Evolutionary conservation across 2,888 invertebrate species (phyloP).

Genomic region (Hypolimnas misippus): DNA sequence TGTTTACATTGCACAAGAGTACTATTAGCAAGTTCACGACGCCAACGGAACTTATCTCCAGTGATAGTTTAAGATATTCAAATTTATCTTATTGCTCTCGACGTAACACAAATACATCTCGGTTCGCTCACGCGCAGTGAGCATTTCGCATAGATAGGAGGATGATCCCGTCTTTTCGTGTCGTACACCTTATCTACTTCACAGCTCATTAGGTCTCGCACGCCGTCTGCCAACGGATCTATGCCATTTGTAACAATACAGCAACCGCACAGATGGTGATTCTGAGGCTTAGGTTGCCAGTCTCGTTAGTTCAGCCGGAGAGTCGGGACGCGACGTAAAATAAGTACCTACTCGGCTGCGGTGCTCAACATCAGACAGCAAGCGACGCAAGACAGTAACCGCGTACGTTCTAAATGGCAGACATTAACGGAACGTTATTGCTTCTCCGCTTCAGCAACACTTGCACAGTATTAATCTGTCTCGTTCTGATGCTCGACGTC

Average conservation of each 20-base stretch:
- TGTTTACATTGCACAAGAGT: not conserved
- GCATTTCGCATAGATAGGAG: constrained; percentile 69
- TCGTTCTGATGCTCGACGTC: constrained; percentile 61
- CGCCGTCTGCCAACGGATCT: constrained; percentile 70
- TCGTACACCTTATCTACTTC: constrained; percentile 83
- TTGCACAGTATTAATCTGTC: constrained; percentile 77
- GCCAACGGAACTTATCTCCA: constrained; percentile 5
- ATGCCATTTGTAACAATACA: constrained; percentile 80
- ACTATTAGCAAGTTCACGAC: not conserved
- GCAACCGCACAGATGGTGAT: constrained; percentile 70
- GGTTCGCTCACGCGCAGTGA: constrained; percentile 58
- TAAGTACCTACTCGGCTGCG: constrained; percentile 60
- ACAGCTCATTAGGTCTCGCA: constrained; percentile 82
- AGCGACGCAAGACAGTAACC: constrained; percentile 69
- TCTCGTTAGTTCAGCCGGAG: constrained; percentile 61
- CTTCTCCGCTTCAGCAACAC: constrained; percentile 74
- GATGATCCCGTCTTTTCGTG: constrained; percentile 71
- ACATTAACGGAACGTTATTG: constrained; percentile 80
- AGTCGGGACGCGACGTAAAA: constrained; percentile 58
- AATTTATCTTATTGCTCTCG: constrained; percentile 49
- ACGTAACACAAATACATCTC: constrained; percentile 47
- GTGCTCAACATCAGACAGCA: constrained; percentile 53
- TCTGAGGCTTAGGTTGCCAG: constrained; percentile 68
- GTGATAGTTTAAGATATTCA: constrained; percentile 27
- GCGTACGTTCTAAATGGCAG: constrained; percentile 75